Base-by-base conservation (phyloP, 2,888 invertebrate species). In the Hoplodrina blanda region DNA sequence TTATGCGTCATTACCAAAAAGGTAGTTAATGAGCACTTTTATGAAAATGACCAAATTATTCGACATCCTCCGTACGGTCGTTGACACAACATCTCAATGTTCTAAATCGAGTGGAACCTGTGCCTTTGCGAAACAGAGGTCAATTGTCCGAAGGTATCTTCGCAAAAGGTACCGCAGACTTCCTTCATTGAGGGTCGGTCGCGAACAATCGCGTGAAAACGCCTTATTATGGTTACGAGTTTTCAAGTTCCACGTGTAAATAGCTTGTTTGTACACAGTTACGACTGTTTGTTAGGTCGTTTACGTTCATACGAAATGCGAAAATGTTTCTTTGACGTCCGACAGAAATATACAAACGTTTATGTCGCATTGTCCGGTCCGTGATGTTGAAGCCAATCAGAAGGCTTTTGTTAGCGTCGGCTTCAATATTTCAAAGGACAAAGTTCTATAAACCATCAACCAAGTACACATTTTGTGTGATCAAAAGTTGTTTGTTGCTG, bases 291-390 rank as follows among this genome's bases (percentile, higher is more conserved):
- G 92, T 93, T 90, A 86, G 81, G 77, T 83, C 83, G 82, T 89
- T 92, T 88, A 91, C 84, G 87, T 87, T 81, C 83, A 77, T 83
- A 84, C 87, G 80, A 85, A 89, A 89, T 87, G 88, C 84, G 89
- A 91, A 90, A 93, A 93, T 90, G 89, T 89, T 90, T 88, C 89
- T 90, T 91, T 88, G 88, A 89, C 83, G 88, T 83, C 82, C 81
- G 84, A 84, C 87, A 90, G 89, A 89, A 90, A 88, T 88, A 89
- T 88, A 88, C 89, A 90, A 91, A 90, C 89, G 82, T 94, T 94
- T 94, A 95, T 94, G 93, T 91, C 75, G 90, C 88, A 94, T 95
- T 95, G 94, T 95, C 87, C 88, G 76, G 73, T 67, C 70, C 78
- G 68, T 85, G 87, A 87, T 88, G 90, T 89, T 87, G 87, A 81